Evolutionary conservation across 2,888 invertebrate genomes (phyloP).

Genomic region (Hololepta plana): DNA sequence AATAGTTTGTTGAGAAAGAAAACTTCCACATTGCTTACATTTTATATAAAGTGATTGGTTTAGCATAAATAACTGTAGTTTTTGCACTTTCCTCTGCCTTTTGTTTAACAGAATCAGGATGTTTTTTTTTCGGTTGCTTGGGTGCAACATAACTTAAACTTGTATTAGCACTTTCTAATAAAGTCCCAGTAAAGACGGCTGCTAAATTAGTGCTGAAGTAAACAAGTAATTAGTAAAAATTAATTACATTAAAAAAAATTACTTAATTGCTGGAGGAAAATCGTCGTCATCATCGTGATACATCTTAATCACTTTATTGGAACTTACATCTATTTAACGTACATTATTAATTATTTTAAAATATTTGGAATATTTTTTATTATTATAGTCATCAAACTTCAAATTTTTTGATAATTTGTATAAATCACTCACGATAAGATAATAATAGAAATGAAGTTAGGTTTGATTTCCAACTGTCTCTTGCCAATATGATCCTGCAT

Average conservation of each 20-base stretch:
- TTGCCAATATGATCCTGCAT: too few species aligned
- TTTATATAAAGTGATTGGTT: conserved; percentile 17
- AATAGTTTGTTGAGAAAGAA: neutral
- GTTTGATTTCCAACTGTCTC: too few species aligned
- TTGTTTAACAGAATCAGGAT: conserved; percentile 7
- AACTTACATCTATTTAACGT: too few species aligned
- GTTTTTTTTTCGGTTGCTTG: conserved; percentile 16
- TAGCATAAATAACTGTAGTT: conserved; percentile 15
- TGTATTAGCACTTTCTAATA: conserved; percentile 8
- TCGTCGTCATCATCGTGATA: conserved; percentile 19
- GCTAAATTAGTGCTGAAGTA: conserved; percentile 17
- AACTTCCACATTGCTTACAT: conserved; percentile 12
- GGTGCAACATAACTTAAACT: conserved; percentile 18
- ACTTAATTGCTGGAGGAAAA: conserved; percentile 15
- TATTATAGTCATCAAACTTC: too few species aligned
- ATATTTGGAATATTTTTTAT: too few species aligned
- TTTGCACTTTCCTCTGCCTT: conserved; percentile 9
- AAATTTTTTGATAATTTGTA: too few species aligned
- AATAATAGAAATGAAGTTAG: too few species aligned
- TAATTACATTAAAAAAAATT: too few species aligned
- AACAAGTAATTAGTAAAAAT: too few species aligned
- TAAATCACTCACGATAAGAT: too few species aligned
- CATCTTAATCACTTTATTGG: too few species aligned
- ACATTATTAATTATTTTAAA: too few species aligned
- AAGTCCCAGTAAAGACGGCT: conserved; percentile 14